Evolutionary conservation across 92 coral and sea anemone species (phyloP), one percentile per base, ranked within the genome.

Genomic region (Paragorgia papillata): DNA sequence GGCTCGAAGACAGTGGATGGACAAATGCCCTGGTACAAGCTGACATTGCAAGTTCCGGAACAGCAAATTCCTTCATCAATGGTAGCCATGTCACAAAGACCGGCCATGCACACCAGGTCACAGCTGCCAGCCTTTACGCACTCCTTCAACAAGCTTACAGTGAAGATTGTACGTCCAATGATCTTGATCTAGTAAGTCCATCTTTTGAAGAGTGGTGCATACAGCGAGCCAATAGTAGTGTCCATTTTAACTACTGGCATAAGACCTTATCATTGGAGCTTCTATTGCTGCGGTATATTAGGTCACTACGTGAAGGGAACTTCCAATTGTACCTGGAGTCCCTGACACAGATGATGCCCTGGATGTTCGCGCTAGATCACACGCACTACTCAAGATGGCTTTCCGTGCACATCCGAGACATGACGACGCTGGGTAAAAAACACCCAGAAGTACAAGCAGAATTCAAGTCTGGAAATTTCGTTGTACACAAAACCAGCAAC

Each of bases 301-400:
- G 24, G 33, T 74, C 79, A 32, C 48, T 74, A 40, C 39, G 79
- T 25, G 22, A 18, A 22, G 79, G 37, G 20, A 57, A 74, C 79
- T 74, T 74, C 39, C 46, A 54, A 17, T 53, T 74, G 66, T 74
- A 74, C 53, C 24, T 53, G 40, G 64, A 57, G 22, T 18, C 64
- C 50, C 79, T 74, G 22, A 18, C n/a, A 28, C 26, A 74, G 67
- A 54, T 74, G 20, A 29, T 55, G 25, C 79, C 67, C 19, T n/a
- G n/a, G n/a, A n/a, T n/a, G n/a, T n/a, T n/a, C n/a, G n/a, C n/a
- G n/a, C n/a, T n/a, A n/a, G n/a, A 37, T 37, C 33, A 82, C 19
- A n/a, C 49, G 4, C 77, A 86, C 40, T 86, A 69, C 69, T 83
- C 90, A 75, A 73, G 90, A 50, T 83, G 90, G 87, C 79, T 87